Evolutionary conservation across 2,113 vertebrate species (phyloP), one percentile per base, ranked within the genome.

Genomic region (Salvelinus namaycush): DNA sequence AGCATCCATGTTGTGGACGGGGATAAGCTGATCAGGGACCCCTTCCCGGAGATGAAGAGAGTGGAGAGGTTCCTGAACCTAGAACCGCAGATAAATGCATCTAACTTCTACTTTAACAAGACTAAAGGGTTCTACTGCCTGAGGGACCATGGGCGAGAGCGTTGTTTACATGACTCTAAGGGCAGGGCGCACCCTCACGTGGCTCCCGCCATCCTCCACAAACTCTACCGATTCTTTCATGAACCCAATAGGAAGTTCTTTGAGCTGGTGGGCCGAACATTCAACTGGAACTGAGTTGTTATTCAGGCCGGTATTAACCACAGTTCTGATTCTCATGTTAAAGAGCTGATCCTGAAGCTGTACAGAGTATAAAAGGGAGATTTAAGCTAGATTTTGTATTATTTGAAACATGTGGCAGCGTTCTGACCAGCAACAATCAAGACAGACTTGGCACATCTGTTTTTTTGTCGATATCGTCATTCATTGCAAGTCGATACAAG

Each of bases 101-200:
- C 95, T 0, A 98, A 99, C 89, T 99, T 99, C 89, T 99, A 99
- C 88, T 99, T 99, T 76, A 99, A 99, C 83, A 96, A 95, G 85
- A 99, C 98, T 0, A 98, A 97, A 86, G 98, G 98, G 54, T 99
- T 99, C 85, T 99, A 96, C 89, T 99, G 98, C 91, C 89, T 99
- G 83, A 88, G 96, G 51, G 96, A 98, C 83, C 84, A 93, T 18
- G 96, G 96, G 0, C 92, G 94, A 59, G 96, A 99, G 22, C 93
- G 96, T 49, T 99, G 98, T 86, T 91, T 99, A 70, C 97, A 99
- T 0, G 95, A 97, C 73, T 99, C 98, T 14, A 99, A 99, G 77
- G 98, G 98, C 77, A 89, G 98, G 74, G 94, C 95, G 0, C 98
- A 99, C 82, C 98, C 97, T 3, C 94, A 92, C 0, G 92, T 99